Percentiles rank a stretch among this genome's conserved stretches.
These are phyloP conservation scores for Ashinkailepas kermadecensis DNA, from an alignment of 2,888 invertebrate species.

Conservation along the genomic window DNA sequence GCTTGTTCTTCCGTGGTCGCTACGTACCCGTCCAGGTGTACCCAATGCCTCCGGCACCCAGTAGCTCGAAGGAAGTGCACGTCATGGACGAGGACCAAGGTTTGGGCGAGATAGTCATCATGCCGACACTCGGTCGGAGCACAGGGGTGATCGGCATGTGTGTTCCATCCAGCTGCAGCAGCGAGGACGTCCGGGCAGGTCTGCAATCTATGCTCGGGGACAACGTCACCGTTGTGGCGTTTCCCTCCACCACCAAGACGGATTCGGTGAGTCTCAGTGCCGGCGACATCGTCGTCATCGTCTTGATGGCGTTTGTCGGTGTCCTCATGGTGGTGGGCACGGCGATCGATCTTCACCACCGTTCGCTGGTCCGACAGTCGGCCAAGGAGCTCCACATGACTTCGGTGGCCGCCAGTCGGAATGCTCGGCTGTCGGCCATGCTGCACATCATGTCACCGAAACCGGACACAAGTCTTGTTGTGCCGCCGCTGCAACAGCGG, in stretches of 20 bases:
- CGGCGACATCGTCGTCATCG: neutral
- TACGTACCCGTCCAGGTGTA: neutral
- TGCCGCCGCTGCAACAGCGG: neutral
- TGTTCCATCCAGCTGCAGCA: conserved; percentile 4
- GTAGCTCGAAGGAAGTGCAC: no score
- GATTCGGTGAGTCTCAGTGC: neutral
- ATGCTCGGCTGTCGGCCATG: neutral
- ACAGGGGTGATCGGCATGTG: neutral
- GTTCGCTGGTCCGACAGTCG: neutral
- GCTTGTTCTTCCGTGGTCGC: neutral
- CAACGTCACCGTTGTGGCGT: neutral
- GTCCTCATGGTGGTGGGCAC: neutral
- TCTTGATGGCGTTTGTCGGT: neutral
- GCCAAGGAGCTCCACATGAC: neutral
- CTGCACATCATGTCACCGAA: neutral
- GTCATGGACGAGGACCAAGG: no score
- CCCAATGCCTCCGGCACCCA: no score
- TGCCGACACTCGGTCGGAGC: neutral
- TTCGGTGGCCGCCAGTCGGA: neutral
- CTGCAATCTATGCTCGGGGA: neutral
- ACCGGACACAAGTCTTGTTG: no score
- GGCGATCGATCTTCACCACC: neutral
- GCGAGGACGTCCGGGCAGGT: neutral
- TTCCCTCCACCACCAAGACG: neutral
- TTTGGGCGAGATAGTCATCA: neutral